Evolutionary conservation across 2,888 invertebrate genomes (phyloP).

Genomic region (Dusona sp.): DNA sequence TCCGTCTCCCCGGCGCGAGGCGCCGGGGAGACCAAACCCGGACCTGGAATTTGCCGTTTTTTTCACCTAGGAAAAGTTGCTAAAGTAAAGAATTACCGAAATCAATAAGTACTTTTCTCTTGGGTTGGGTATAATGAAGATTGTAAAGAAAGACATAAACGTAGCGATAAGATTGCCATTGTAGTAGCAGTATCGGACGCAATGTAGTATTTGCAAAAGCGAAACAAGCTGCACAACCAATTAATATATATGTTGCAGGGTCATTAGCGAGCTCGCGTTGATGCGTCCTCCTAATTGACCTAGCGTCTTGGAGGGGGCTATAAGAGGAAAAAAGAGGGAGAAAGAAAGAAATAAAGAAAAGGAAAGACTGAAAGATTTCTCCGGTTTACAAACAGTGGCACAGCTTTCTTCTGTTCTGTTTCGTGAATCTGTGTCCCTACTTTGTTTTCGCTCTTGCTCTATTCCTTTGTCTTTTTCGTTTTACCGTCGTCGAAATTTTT

Average conservation of each 20-base stretch:
- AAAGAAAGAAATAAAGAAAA: neutral
- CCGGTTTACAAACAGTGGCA: neutral
- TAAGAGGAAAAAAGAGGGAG: neutral
- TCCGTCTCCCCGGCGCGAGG: no score
- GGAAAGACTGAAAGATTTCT: neutral
- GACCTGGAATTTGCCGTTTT: no score
- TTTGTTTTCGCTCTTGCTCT: neutral
- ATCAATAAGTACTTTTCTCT: neutral
- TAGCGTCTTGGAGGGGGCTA: neutral
- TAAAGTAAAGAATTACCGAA: no score
- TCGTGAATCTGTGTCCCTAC: neutral
- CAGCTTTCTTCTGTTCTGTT: neutral
- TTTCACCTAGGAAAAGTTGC: no score
- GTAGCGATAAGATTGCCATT: neutral
- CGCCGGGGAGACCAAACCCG: no score
- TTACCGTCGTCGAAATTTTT: slow-evolving; percentile 16
- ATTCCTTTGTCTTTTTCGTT: neutral
- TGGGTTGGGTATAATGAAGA: neutral
- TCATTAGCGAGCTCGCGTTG: slow-evolving; percentile 76
- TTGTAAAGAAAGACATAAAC: neutral
- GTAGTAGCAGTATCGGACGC: neutral
- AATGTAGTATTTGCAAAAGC: neutral
- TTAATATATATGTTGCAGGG: slow-evolving; percentile 75
- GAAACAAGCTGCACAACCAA: slow-evolving; percentile 70
- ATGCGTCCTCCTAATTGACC: slow-evolving; percentile 43